A percentile compares a stretch with the other conserved stretches of the same genome.
Evolutionary conservation across 2,797 vertebrate species (phyloP).

Genomic region (Ambastaia sidthimunki): DNA sequence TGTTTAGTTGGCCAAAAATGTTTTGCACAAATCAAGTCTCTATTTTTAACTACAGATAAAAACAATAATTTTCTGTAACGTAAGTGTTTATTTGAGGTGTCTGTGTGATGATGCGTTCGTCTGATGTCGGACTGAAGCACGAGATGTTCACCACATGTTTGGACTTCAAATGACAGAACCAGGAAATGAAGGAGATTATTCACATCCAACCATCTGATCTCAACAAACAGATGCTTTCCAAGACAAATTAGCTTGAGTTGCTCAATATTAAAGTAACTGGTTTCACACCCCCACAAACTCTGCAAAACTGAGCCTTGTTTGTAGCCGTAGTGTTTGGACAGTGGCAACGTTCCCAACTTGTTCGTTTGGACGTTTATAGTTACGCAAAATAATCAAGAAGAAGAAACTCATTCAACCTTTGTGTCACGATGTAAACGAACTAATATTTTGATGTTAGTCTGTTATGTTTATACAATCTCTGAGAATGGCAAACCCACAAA

Average conservation of each 20-base stretch:
- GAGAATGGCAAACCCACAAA: background rate
- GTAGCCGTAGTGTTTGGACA: conserved; percentile 1
- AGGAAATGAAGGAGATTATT: conserved; percentile 69
- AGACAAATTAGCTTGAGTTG: conserved; percentile 57
- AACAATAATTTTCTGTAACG: background rate
- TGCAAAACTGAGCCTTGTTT: background rate
- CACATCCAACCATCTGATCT: conserved; percentile 47
- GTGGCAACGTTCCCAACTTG: background rate
- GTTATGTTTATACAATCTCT: background rate
- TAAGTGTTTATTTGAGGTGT: conserved; percentile 1
- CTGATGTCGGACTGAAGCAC: conserved; percentile 51
- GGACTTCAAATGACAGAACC: conserved; percentile 12
- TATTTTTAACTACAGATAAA: background rate
- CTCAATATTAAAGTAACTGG: conserved; percentile 31
- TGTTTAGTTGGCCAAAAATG: background rate
- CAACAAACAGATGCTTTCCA: conserved; percentile 64
- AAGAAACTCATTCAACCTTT: background rate
- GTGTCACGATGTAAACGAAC: background rate
- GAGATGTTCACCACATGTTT: conserved; percentile 63
- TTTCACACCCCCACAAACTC: conserved; percentile 10
- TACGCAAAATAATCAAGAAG: background rate
- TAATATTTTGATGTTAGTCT: background rate
- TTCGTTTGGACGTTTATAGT: background rate
- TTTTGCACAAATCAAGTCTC: background rate
- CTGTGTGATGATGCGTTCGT: background rate